Conservation (phyloP, 2,888 invertebrate species). For the Thecocarcelia acutangulata region DNA sequence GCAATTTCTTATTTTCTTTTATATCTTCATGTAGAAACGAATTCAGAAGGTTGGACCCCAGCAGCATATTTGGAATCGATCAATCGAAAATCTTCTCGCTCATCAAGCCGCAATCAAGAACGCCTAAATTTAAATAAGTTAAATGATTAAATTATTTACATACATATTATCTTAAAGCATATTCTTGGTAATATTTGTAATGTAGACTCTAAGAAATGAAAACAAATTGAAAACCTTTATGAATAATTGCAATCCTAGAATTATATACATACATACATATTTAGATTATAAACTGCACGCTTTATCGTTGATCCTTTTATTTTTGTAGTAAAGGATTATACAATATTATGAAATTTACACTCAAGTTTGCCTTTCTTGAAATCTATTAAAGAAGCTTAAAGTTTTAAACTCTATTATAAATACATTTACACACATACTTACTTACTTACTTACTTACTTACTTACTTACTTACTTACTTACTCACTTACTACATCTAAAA, state of each 20-base stretch:
- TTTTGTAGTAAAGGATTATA: not conserved
- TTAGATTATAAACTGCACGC: constrained; percentile 59
- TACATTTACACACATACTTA: not conserved
- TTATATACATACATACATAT: constrained; percentile 4
- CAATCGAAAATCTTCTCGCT: constrained; percentile 88
- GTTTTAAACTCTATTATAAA: constrained; percentile 51
- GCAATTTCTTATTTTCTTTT: not conserved
- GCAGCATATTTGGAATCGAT: constrained; percentile 93
- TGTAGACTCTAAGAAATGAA: not conserved
- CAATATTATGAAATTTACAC: constrained; percentile 52
- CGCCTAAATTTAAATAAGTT: constrained; percentile 74
- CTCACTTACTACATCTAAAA: no score
- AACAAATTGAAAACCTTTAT: not conserved
- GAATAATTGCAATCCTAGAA: constrained; percentile 35
- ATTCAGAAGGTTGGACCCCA: constrained; percentile 95
- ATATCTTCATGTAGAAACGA: constrained; percentile 82
- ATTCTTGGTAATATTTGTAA: not conserved
- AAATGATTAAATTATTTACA: constrained; percentile 65
- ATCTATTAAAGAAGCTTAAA: constrained; percentile 67
- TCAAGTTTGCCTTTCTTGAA: constrained; percentile 58
- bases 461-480: no score
- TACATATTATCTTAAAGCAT: not conserved
- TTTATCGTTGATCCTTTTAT: constrained; percentile 34
- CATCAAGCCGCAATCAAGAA: constrained; percentile 83
- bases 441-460: no score